These are phyloP conservation scores for Hartigia nigra DNA, from an alignment of 2,888 invertebrate genomes.

Conservation along the genomic window DNA sequence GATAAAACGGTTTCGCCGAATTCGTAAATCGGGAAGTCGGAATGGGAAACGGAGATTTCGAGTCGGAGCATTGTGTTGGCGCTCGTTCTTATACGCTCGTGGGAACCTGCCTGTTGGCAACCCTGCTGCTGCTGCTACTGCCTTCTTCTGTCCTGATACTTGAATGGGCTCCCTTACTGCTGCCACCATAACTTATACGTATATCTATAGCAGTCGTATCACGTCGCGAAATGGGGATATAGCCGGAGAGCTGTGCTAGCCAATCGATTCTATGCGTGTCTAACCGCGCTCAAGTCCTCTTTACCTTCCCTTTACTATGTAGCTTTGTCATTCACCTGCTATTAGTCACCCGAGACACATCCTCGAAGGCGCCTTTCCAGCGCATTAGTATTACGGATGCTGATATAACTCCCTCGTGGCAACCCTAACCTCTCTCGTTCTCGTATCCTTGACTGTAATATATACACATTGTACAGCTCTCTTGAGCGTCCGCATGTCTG, in stretches of 20 bases:
- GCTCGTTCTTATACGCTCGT: neutral
- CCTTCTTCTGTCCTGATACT: neutral
- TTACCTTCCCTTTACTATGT: slow-evolving; percentile 1
- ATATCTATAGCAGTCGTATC: neutral
- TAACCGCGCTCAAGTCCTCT: slow-evolving; percentile 19
- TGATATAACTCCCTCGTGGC: neutral
- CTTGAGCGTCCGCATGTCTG: no score
- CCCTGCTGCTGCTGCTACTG: neutral
- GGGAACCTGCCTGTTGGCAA: neutral
- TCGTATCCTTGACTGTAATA: neutral
- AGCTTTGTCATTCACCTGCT: slow-evolving; percentile 12
- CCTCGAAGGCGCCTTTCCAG: slow-evolving; percentile 9
- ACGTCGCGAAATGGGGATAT: neutral
- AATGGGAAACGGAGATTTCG: slow-evolving; percentile 1
- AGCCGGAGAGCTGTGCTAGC: slow-evolving; percentile 12
- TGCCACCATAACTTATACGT: neutral
- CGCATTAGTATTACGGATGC: neutral
- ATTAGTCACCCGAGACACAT: slow-evolving; percentile 29
- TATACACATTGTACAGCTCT: no score
- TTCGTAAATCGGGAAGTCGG: neutral
- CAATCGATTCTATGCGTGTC: slow-evolving; percentile 30
- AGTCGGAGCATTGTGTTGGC: neutral
- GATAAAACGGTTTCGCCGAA: no score
- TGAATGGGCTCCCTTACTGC: neutral
- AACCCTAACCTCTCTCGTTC: neutral